Conservation (phyloP, 2,888 invertebrate genomes). For the Polydesmus complanatus region DNA sequence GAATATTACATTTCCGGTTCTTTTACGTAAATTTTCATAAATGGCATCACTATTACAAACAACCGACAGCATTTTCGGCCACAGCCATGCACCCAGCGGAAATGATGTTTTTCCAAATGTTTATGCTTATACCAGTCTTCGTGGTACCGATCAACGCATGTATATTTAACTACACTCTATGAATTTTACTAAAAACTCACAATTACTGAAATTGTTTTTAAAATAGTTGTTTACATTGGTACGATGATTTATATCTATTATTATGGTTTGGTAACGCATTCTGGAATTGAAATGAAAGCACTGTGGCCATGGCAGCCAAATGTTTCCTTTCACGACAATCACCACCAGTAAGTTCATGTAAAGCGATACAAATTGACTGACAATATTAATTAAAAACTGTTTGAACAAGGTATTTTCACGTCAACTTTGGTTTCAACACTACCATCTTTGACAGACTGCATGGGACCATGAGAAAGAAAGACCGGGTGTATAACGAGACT, state of each 20-base stretch:
- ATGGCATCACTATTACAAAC: slow-evolving; percentile 58
- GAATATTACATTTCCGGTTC: slow-evolving; percentile 51
- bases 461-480: slow-evolving; percentile 48
- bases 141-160: slow-evolving; percentile 51
- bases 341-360: slow-evolving; percentile 45
- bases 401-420: slow-evolving; percentile 44
- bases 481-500: slow-evolving; percentile 51
- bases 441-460: slow-evolving; percentile 52
- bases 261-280: slow-evolving; percentile 60
- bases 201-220: neutral
- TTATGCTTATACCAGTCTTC: slow-evolving; percentile 47
- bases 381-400: neutral
- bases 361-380: too few relatives aligned
- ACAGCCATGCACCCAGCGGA: slow-evolving; percentile 57
- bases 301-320: slow-evolving; percentile 58
- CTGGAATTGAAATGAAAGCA: slow-evolving; percentile 55
- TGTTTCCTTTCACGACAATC: slow-evolving; percentile 59
- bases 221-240: slow-evolving; percentile 25
- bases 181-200: neutral
- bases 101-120: slow-evolving; percentile 47
- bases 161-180: slow-evolving; percentile 34
- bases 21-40: slow-evolving; percentile 58
- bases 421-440: slow-evolving; percentile 61
- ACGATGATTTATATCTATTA: slow-evolving; percentile 48
- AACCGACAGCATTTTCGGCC: slow-evolving; percentile 59